A percentile compares a stretch with the other conserved stretches of the same genome.
phyloP scores from a whole-genome alignment of 37 sponge, comb jelly and placozoan genomes.

The Diacarnus erythraeanus region DNA sequence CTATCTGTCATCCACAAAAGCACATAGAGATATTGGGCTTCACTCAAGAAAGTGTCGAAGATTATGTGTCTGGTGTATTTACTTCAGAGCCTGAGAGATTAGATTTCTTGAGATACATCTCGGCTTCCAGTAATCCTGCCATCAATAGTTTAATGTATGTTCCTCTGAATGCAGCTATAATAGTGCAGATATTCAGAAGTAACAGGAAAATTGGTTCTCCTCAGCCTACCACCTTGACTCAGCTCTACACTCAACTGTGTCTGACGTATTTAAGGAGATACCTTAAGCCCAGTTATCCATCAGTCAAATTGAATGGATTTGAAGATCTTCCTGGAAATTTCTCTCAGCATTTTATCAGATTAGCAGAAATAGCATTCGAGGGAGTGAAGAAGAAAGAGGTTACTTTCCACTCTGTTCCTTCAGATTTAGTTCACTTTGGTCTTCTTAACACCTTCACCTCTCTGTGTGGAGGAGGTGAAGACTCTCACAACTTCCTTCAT shows the following conservation, averaged over 20 bases:
- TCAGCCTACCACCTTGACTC: slow-evolving; percentile 16
- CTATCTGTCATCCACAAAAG: neutral
- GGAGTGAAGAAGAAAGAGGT: slow-evolving; percentile 20
- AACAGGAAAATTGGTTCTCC: neutral
- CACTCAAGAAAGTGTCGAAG: slow-evolving; percentile 8
- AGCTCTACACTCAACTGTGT: slow-evolving; percentile 25
- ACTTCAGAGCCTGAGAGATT: neutral
- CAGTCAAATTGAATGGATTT: neutral
- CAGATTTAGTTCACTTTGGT: slow-evolving; percentile 23
- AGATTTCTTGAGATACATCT: slow-evolving; percentile 25
- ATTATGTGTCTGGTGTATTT: slow-evolving; percentile 18
- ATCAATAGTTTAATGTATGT: slow-evolving; percentile 50
- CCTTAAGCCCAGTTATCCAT: neutral
- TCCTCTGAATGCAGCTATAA: slow-evolving; percentile 43
- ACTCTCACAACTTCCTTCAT: slow-evolving; percentile 42
- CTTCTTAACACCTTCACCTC: slow-evolving; percentile 7
- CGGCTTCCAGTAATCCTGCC: slow-evolving; percentile 14
- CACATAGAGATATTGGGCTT: slow-evolving; percentile 42
- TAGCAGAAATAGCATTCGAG: slow-evolving; percentile 27
- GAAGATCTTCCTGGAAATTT: neutral
- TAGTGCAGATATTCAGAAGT: slow-evolving; percentile 24
- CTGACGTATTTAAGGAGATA: slow-evolving; percentile 1
- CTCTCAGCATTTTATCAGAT: neutral
- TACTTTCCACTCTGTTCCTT: slow-evolving; percentile 20
- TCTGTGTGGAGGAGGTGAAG: slow-evolving; percentile 5